phyloP scores from a whole-genome alignment of 2,888 invertebrate species.

The Rhopalosiphum nymphaeae region DNA sequence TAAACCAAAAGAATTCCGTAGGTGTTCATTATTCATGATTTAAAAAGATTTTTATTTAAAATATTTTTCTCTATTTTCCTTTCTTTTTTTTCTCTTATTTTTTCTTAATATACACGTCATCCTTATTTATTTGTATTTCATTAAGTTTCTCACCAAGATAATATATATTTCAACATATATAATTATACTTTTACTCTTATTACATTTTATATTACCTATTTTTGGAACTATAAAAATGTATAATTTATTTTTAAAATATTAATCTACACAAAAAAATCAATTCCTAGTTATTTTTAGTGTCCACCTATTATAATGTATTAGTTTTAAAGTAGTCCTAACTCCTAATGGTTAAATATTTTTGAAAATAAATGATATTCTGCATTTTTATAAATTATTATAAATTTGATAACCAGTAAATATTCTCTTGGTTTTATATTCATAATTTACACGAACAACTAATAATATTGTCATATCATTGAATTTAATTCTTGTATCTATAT shows the following conservation, averaged over 20 bases:
- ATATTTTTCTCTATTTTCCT: not conserved
- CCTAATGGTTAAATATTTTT: not conserved
- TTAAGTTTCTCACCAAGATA: not conserved
- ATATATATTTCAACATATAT: not conserved
- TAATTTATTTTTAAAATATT: not conserved
- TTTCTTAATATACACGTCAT: not conserved
- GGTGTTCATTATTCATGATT: constrained; percentile 32
- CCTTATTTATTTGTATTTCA: not conserved
- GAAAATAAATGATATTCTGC: not conserved
- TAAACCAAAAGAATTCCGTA: not conserved
- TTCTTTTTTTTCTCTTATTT: not conserved
- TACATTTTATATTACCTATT: not conserved
- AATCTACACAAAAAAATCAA: not conserved
- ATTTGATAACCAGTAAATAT: not conserved
- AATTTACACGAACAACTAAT: not conserved
- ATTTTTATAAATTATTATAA: not conserved
- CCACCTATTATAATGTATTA: not conserved
- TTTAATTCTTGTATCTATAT: not conserved
- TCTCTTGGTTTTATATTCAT: not conserved
- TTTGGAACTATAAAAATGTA: not conserved
- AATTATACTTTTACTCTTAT: not conserved
- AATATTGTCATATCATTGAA: not conserved
- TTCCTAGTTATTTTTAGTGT: not conserved
- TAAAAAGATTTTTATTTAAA: constrained; percentile 24
- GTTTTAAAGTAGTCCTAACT: not conserved